Base-by-base conservation (phyloP, 1,140 invertebrate genomes). In the Cryptotermes secundus region DNA sequence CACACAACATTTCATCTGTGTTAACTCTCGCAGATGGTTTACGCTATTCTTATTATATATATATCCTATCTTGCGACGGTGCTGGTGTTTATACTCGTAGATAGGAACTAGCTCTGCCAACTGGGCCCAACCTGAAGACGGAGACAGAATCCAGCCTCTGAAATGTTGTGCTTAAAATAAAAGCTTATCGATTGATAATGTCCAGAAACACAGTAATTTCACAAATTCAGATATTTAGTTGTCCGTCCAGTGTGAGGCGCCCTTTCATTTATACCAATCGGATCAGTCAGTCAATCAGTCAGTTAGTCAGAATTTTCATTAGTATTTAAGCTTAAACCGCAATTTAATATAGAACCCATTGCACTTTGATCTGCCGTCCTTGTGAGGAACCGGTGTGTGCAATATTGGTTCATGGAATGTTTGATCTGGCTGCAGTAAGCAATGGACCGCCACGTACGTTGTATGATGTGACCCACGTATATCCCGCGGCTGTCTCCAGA, bases 301-400 rank as follows among this genome's bases (percentile, higher is more conserved):
- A n/a, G n/a, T n/a, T n/a, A n/a, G 4, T 72, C 26, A 72, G 59
- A 72, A 72, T 31, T 72, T n/a, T 72, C 59, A 72, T 72, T 72
- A 72, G 7, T 31, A 72, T 72, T 72, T 72, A 72, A 72, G 59
- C 26, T 1, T 72, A 26, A 72, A 72, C 59, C 59, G 14, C 59
- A 72, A 31, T 72, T 72, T 72, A 72, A 72, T 72, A 72, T 72
- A n/a, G 59, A 72, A 72, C 59, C 59, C 59, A 12, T 31, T 31
- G 26, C 59, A 31, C 59, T 72, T 72, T 72, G 59, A 72, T n/a
- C 26, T 72, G 26, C 59, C 31, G 59, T 72, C 59, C 59, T 72
- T 72, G 7, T n/a, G 59, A 72, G 59, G 59, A 72, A 72, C 59
- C 59, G 59, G 26, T 72, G 59, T 72, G 59, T 72, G 59, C 59